A percentile compares a stretch with the other conserved stretches of the same genome.
Conservation (phyloP, 37 sponge, comb jelly and placozoan genomes). For the Halisarca cf. caerulea region DNA sequence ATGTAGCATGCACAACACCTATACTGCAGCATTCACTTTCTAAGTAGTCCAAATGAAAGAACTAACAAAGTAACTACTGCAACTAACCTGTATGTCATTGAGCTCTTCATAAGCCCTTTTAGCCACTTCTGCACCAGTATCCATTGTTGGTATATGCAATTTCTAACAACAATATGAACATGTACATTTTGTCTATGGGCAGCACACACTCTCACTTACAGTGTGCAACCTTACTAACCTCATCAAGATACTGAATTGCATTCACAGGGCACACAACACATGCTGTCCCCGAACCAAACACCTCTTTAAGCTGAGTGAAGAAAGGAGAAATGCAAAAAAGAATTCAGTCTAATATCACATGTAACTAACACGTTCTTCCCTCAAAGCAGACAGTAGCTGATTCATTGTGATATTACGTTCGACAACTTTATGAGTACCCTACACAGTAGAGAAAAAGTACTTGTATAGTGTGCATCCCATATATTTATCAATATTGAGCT, state of each 20-base stretch:
- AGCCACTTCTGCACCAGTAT: constrained; percentile 75
- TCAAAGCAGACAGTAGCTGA: constrained; percentile 70
- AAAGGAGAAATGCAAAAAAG: neutral
- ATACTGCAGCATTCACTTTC: too few relatives aligned
- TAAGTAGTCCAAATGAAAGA: too few relatives aligned
- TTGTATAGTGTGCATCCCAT: too few relatives aligned
- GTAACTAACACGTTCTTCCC: constrained; percentile 77
- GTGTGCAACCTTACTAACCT: too few relatives aligned
- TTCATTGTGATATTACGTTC: constrained; percentile 91
- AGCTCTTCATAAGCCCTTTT: constrained; percentile 73
- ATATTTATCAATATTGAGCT: neutral
- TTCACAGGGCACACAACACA: constrained; percentile 96
- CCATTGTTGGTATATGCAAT: constrained; percentile 72
- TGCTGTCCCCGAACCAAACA: constrained; percentile 99
- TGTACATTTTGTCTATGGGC: too few relatives aligned
- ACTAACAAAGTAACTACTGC: too few relatives aligned
- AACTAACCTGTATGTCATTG: constrained; percentile 79
- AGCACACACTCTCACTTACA: too few relatives aligned
- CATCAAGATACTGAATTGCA: constrained; percentile 79
- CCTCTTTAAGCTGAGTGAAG: constrained; percentile 72
- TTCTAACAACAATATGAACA: neutral
- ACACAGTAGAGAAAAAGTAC: constrained; percentile 11
- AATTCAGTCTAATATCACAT: neutral
- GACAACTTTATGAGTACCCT: constrained; percentile 88
- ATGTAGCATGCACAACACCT: too few relatives aligned